phyloP scores from a whole-genome alignment of 2,888 invertebrate genomes.

The Odontomyia ornata region DNA sequence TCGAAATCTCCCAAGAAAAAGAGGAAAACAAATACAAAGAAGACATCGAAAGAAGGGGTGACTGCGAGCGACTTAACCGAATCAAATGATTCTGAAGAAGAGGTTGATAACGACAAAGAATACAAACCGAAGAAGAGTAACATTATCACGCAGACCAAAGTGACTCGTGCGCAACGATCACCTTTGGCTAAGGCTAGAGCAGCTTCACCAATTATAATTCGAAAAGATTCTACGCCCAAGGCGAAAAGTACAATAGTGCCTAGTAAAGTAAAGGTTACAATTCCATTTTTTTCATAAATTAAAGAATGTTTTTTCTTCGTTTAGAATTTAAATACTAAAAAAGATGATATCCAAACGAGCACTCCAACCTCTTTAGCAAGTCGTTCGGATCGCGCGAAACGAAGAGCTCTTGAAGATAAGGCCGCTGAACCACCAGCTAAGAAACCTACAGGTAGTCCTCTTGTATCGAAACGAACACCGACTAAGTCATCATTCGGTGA shows the following conservation, averaged over 20 bases:
- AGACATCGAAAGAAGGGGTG: slow-evolving; percentile 46
- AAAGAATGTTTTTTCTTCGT: slow-evolving; percentile 1
- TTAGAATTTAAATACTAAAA: slow-evolving; percentile 24
- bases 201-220: slow-evolving; percentile 56
- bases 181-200: slow-evolving; percentile 57
- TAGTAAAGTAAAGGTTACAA: slow-evolving; percentile 53
- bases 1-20: slow-evolving; percentile 50
- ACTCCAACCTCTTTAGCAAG: slow-evolving; percentile 48
- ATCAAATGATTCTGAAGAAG: slow-evolving; percentile 52
- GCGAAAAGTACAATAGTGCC: slow-evolving; percentile 55
- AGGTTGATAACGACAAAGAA: slow-evolving; percentile 50
- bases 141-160: slow-evolving; percentile 44
- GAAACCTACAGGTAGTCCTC: slow-evolving; percentile 52
- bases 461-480: slow-evolving; percentile 40
- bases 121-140: slow-evolving; percentile 56
- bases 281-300: not conserved
- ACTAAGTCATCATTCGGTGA: not conserved
- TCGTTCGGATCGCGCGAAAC: slow-evolving; percentile 55
- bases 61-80: slow-evolving; percentile 52
- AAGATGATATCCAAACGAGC: not conserved
- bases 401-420: slow-evolving; percentile 52
- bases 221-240: slow-evolving; percentile 53
- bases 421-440: slow-evolving; percentile 51
- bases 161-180: slow-evolving; percentile 55
- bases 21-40: slow-evolving; percentile 47